Base-by-base conservation (phyloP, 2,113 vertebrate species). In the Crotalus viridis region DNA sequence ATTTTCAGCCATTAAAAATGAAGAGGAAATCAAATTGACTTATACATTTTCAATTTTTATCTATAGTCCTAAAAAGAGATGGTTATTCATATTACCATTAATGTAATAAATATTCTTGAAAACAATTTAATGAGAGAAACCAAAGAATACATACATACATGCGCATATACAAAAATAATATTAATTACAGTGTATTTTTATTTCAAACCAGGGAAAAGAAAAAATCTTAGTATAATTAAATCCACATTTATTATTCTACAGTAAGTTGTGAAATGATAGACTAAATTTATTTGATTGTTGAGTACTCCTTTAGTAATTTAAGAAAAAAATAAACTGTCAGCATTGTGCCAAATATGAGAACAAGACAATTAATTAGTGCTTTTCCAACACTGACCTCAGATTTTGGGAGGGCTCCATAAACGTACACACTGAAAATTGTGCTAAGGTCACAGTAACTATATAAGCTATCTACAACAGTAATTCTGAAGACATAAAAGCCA, bases 271-370 rank as follows among this genome's bases (percentile, higher is more conserved):
- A 85, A 90, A 92, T 88, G 48, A 15, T 46, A 46, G 2, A 3
- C 93, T 28, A 93, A 59, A 88, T 43, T 33, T n/a, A 21, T 89
- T 54, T 55, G 57, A 88, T 0, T 17, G 56, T 52, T 92, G 55
- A 0, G 6, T 2, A 87, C 1, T 3, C 5, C 54, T 89, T 87
- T 43, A 85, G 43, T 89, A 90, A 90, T 33, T 91, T 51, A 91
- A 52, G 56, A 39, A 51, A 3, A 19, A 7, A 89, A 0, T 56
- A 69, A 9, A 88, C 85, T 55, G 52, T 94, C 13, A 94, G 94
- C 90, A 95, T 54, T 15, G 74, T 61, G 85, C 92, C 39, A 22
- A 93, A 91, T 85, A 94, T 94, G 8, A 94, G 39, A 93, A 81
- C 89, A 39, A 90, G 48, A 90, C 88, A 43, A 54, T 12, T 15